A percentile compares a stretch with the other conserved stretches of the same genome.
Conservation (phyloP, 53 echinoderm and acorn worm genomes). For the Holothuria leucospilota region DNA sequence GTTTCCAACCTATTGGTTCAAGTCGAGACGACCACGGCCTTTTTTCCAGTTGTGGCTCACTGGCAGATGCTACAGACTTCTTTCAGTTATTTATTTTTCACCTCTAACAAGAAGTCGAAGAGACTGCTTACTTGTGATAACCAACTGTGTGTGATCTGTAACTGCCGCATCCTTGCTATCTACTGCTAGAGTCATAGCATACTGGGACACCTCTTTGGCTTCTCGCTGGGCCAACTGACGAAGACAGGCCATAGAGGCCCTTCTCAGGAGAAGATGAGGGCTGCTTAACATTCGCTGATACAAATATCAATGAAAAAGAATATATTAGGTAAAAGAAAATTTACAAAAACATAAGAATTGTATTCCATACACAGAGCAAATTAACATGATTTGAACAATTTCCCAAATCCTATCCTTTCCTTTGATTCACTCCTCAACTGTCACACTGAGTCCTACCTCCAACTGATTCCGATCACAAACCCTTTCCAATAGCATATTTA, state of each 20-base stretch:
- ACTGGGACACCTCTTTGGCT: conserved; percentile 94
- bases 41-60: no score
- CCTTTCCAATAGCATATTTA: no score
- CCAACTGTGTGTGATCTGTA: conserved; percentile 44
- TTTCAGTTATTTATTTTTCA: no score
- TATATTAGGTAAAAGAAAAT: neutral
- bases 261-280: conserved; percentile 81
- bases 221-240: conserved; percentile 96
- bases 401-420: neutral
- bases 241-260: conserved; percentile 92
- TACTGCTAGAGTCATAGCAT: conserved; percentile 87
- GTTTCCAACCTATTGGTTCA: no score
- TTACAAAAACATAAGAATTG: neutral
- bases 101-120: no score
- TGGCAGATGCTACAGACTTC: no score
- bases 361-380: neutral
- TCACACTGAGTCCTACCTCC: neutral
- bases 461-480: no score
- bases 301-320: no score
- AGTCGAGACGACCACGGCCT: no score
- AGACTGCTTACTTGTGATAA: conserved; percentile 65
- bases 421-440: no score
- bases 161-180: conserved; percentile 53
- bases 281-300: conserved; percentile 70
- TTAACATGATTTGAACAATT: neutral